Base-by-base conservation (phyloP, 2,113 vertebrate genomes). In the Sprattus sprattus region DNA sequence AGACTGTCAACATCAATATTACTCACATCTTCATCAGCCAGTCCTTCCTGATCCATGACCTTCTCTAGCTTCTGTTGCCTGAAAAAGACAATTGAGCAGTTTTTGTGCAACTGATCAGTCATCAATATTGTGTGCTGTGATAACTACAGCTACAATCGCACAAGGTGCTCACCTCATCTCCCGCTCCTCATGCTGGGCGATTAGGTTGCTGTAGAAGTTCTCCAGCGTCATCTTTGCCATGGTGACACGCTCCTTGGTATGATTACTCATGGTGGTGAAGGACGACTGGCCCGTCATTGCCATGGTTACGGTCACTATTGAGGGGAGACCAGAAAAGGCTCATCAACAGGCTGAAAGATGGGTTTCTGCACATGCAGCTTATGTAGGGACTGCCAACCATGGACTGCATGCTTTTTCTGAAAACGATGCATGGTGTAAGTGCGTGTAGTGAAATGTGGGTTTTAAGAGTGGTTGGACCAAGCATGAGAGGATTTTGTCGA, bases 141-240 rank as follows among this genome's bases (percentile, higher is more conserved):
- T 4, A 54, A 54, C 52, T 3, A 18, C 52, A 54, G 15, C 52
- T 54, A 15, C 52, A 54, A 3, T 18, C 15, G 4, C 39, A 39
- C 39, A 39, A 39, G 39, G 47, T 11, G 8, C 88, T 95, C 94
- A 99, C 98, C 98, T 98, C 97, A 99, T 97, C 92, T 99, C 98
- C 49, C 98, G 87, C 91, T 99, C 98, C 89, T 99, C 98, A 0
- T 99, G 98, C 90, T 99, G 98, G 0, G 97, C 95, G 0, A 99
- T 99, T 49, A 99, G 96, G 88, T 99, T 99, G 92, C 98, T 99
- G 91, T 99, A 99, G 93, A 98, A 99, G 93, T 99, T 99, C 91
- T 99, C 98, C 89, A 99, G 87, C 0, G 98, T 99, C 93, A 99
- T 97, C 92, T 99, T 99, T 83, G 98, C 98, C 97, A 99, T 98